A percentile compares a stretch with the other conserved stretches of the same genome.
These are phyloP conservation scores for Caenorhabditis brenneri DNA, from an alignment of 1,140 invertebrate species.

Conservation along the genomic window DNA sequence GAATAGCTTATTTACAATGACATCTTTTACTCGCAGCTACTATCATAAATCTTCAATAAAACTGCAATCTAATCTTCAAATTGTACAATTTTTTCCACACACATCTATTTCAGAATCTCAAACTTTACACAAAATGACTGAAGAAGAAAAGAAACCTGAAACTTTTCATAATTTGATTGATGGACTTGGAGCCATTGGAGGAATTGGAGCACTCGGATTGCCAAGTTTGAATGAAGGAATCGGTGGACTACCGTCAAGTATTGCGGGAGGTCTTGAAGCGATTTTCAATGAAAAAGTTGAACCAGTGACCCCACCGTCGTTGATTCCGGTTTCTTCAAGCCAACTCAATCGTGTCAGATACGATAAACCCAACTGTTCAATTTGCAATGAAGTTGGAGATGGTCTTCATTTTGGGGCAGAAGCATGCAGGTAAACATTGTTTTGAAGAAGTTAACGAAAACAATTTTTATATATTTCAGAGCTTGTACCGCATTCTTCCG, in stretches of 20 bases:
- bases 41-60: no score
- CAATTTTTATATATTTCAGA: conserved; percentile 15
- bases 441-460: neutral
- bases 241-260: no score
- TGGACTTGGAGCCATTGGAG: no score
- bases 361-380: conserved; percentile 12
- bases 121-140: neutral
- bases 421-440: neutral
- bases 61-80: no score
- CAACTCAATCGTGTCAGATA: neutral
- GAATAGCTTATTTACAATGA: no score
- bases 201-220: no score
- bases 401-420: conserved; percentile 24
- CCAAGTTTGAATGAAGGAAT: no score
- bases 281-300: neutral
- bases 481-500: conserved; percentile 25
- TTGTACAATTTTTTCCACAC: neutral
- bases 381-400: conserved; percentile 32
- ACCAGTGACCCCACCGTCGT: neutral
- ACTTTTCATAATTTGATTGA: neutral
- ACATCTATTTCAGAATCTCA: neutral
- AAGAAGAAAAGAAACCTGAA: neutral
- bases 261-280: no score
- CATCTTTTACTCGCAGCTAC: no score
- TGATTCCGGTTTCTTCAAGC: neutral